Evolutionary conservation across 1,140 invertebrate species (phyloP).

Genomic region (Brachystomella parvula): DNA sequence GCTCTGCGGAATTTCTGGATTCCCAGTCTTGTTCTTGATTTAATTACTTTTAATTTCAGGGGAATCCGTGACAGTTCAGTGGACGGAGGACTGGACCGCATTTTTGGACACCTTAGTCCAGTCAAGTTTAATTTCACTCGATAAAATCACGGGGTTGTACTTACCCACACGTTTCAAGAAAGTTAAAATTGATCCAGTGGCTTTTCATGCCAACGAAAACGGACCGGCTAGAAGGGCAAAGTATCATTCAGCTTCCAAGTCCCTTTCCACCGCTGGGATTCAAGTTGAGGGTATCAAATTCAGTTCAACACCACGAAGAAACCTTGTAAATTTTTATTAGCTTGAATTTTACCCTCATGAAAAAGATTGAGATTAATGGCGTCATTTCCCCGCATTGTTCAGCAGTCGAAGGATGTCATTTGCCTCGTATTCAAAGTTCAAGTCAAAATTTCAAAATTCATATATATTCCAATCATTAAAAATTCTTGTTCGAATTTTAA

Average conservation of each 20-base stretch:
- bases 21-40: background rate
- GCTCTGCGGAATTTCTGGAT: background rate
- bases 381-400: too few relatives aligned
- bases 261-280: constrained; percentile 53
- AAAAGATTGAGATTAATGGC: too few relatives aligned
- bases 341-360: background rate
- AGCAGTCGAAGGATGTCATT: too few relatives aligned
- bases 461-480: too few relatives aligned
- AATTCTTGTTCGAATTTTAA: too few relatives aligned
- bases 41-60: constrained; percentile 38
- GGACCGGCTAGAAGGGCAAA: constrained; percentile 58
- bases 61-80: constrained; percentile 57
- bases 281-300: constrained; percentile 85
- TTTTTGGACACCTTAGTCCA: constrained; percentile 93
- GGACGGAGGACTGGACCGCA: constrained; percentile 84
- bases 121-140: constrained; percentile 65
- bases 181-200: constrained; percentile 66
- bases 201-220: background rate
- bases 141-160: constrained; percentile 64
- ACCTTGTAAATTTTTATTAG: constrained; percentile 43
- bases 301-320: constrained; percentile 72
- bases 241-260: constrained; percentile 60
- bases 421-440: too few relatives aligned
- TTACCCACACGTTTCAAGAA: constrained; percentile 80
- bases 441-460: too few relatives aligned